These are phyloP conservation scores for Hylyphantes graminicola DNA, from an alignment of 1,140 invertebrate genomes.

Conservation along the genomic window DNA sequence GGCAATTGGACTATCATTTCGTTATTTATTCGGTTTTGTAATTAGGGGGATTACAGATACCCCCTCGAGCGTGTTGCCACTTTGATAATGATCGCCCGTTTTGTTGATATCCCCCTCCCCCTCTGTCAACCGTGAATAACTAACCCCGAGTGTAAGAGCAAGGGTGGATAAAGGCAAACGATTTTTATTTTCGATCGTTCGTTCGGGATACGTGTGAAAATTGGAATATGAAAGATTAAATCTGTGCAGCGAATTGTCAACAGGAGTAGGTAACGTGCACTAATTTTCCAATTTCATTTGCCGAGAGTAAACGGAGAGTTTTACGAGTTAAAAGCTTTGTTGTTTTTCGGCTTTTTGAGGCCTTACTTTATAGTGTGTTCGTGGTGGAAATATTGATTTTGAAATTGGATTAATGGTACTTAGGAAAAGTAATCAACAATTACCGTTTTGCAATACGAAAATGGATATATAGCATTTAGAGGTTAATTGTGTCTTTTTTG, in stretches of 20 bases:
- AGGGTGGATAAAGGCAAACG: conserved; percentile 1
- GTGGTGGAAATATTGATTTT: background rate
- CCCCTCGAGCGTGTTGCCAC: conserved; percentile 23
- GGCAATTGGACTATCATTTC: background rate
- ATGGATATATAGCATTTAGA: no score
- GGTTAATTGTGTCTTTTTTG: no score
- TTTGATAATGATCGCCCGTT: conserved; percentile 45
- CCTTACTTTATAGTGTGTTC: no score
- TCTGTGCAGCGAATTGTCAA: conserved; percentile 1
- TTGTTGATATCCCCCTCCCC: conserved; percentile 10
- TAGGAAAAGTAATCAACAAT: no score
- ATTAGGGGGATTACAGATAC: conserved; percentile 25
- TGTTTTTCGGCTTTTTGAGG: conserved; percentile 1
- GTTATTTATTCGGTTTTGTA: conserved; percentile 34
- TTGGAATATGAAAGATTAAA: conserved; percentile 26
- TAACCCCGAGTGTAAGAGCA: conserved; percentile 13
- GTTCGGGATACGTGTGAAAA: background rate
- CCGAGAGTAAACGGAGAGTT: background rate
- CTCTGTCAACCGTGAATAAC: conserved; percentile 25
- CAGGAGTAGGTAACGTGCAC: background rate
- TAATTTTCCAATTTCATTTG: conserved; percentile 31
- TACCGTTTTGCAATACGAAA: no score
- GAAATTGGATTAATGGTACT: background rate
- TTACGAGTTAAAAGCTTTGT: background rate
- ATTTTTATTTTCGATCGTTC: conserved; percentile 9